Base-by-base conservation (phyloP, 2,888 invertebrate genomes). In the Allophyes oxyacanthae region DNA sequence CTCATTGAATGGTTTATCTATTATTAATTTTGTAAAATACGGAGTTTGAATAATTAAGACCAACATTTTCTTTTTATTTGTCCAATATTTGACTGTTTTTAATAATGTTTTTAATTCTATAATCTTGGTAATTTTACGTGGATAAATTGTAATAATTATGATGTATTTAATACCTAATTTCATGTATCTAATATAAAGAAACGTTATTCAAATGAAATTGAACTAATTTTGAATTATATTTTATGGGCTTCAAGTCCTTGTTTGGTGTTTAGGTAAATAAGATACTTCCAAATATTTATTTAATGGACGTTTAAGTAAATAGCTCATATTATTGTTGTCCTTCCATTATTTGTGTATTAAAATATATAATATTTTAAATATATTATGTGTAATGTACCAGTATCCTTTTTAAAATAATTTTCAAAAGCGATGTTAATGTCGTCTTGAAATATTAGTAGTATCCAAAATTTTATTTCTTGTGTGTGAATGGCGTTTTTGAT, bases 161-260 rank as follows among this genome's bases (percentile, higher is more conserved):
- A 51, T 64, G 1, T 43, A 68, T 64, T 51, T 62, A 49, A 45
- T 34, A 41, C 20, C 40, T 53, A 56, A 48, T 60, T 42, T 57
- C 26, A 44, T 55, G 51, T 43, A 63, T 54, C 46, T 46, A 57
- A 50, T 44, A 41, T 57, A 53, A 45, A 55, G 34, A 42, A 37
- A 48, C 38, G 42, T 7, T 54, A 64, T 36, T 55, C 55, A 64
- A 64, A 63, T 32, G 57, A 15, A 55, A 46, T 50, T 58, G 45
- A 69, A 55, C 26, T 71, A 57, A 49, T 58, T 64, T 67, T 56
- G n/a, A 66, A 63, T 59, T 56, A 75, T 77, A 71, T 76, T 76
- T 72, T 78, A 66, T 58, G 82, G 79, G 75, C 83, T 85, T 59
- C 37, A 75, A 84, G 84, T 74, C 78, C 78, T 75, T 74, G 73